Evolutionary conservation across 2,113 vertebrate species (phyloP).

Genomic region (Tichodroma muraria): DNA sequence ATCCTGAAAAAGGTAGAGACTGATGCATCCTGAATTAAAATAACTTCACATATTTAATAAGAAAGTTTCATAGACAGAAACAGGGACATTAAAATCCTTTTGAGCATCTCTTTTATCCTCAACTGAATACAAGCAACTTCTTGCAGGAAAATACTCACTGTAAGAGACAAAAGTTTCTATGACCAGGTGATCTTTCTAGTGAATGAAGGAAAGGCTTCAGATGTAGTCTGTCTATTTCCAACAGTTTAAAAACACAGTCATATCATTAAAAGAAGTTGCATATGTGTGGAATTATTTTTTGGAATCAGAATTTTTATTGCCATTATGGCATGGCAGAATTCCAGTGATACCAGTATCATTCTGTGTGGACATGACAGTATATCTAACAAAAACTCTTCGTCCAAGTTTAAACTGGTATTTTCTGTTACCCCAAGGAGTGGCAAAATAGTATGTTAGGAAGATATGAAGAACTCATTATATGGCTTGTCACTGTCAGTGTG

Average conservation of each 20-base stretch:
- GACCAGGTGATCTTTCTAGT: neutral
- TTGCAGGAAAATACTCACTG: neutral
- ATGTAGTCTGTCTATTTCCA: neutral
- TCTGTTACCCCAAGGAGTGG: neutral
- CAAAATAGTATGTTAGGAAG: neutral
- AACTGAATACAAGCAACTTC: neutral
- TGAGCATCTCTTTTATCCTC: neutral
- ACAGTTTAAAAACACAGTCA: neutral
- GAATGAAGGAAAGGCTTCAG: neutral
- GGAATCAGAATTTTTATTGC: neutral
- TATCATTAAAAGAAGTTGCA: neutral
- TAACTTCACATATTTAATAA: neutral
- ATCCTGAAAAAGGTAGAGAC: neutral
- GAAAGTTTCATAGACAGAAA: neutral
- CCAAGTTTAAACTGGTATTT: neutral
- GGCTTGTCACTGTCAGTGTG: neutral
- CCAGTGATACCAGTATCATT: neutral
- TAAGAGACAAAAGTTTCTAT: neutral
- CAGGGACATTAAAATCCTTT: neutral
- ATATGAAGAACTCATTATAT: neutral
- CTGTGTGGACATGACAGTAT: neutral
- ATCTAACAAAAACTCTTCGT: neutral
- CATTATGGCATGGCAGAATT: neutral
- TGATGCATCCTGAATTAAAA: neutral
- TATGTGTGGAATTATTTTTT: no score